phyloP scores from a whole-genome alignment of 2,113 vertebrate species.

The Potamarius usumacintae region DNA sequence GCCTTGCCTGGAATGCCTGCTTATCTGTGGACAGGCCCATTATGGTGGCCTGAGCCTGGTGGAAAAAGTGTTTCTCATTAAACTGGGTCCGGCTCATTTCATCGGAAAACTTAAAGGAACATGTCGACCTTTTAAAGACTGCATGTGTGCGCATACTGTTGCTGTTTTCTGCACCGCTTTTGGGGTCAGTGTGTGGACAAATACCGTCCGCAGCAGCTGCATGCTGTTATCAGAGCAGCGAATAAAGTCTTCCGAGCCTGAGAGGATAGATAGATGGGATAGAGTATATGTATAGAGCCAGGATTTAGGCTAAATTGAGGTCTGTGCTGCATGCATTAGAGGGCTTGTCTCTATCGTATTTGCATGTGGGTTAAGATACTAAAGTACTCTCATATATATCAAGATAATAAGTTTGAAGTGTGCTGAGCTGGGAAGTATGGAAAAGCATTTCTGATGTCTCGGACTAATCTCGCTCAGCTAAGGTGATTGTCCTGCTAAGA shows the following conservation, averaged over 20 bases:
- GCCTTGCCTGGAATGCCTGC: conserved; percentile 35
- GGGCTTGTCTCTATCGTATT: conserved; percentile 16
- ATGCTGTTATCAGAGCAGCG: conserved; percentile 24
- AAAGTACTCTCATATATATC: background rate
- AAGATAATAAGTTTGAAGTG: background rate
- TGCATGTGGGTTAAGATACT: conserved; percentile 10
- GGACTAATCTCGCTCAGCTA: background rate
- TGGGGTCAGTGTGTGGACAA: conserved; percentile 1
- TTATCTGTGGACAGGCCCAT: conserved; percentile 39
- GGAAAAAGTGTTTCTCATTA: conserved; percentile 36
- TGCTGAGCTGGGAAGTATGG: background rate
- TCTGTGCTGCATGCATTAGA: conserved; percentile 1
- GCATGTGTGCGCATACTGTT: conserved; percentile 19
- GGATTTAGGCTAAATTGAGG: conserved; percentile 17
- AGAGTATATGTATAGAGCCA: conserved; percentile 9
- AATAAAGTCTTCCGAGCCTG: conserved; percentile 27
- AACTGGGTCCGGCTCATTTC: conserved; percentile 25
- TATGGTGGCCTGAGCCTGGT: conserved; percentile 16
- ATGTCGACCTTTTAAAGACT: conserved; percentile 22
- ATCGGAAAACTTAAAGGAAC: conserved; percentile 29
- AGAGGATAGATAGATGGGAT: background rate
- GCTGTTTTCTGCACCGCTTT: conserved; percentile 10
- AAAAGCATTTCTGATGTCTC: background rate
- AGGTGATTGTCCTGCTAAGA: conserved; percentile 7
- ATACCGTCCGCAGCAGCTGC: background rate